phyloP scores from a whole-genome alignment of 2,888 invertebrate genomes.

The Corythucha ciliata region DNA sequence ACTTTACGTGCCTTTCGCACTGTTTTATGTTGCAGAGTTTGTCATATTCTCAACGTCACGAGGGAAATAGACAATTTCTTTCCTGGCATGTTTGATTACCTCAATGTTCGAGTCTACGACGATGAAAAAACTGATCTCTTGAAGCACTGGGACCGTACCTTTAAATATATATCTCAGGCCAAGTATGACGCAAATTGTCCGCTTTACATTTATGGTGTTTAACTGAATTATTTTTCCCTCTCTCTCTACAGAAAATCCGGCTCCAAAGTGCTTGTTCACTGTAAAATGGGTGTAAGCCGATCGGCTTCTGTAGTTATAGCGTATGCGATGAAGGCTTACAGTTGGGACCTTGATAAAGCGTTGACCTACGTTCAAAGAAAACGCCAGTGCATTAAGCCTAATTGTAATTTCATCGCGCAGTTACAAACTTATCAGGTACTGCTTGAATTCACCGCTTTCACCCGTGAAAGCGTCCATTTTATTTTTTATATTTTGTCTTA shows the following conservation, averaged over 20 bases:
- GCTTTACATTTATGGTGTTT: background rate
- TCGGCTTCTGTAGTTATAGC: conserved; percentile 98
- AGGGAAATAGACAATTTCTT: conserved; percentile 99
- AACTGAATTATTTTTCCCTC: background rate
- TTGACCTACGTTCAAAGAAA: conserved; percentile 82
- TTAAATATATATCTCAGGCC: conserved; percentile 90
- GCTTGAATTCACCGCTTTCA: background rate
- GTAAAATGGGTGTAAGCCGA: conserved; percentile 98
- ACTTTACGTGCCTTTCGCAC: no score
- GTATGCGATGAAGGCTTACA: conserved; percentile 95
- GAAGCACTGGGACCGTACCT: conserved; percentile 96
- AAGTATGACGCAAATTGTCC: conserved; percentile 42
- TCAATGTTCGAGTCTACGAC: conserved; percentile 94
- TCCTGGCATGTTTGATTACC: conserved; percentile 91
- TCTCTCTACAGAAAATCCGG: conserved; percentile 57
- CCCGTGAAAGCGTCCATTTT: background rate
- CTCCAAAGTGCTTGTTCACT: conserved; percentile 93
- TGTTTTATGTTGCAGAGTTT: conserved; percentile 62
- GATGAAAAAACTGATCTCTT: conserved; percentile 93
- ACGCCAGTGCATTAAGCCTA: conserved; percentile 90
- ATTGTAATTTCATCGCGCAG: conserved; percentile 87
- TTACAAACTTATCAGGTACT: conserved; percentile 70
- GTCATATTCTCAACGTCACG: conserved; percentile 94
- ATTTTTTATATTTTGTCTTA: background rate
- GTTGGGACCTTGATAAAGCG: conserved; percentile 85